These are phyloP conservation scores for Drosophila formosana DNA, from an alignment of 2,888 invertebrate genomes.

Conservation along the genomic window DNA sequence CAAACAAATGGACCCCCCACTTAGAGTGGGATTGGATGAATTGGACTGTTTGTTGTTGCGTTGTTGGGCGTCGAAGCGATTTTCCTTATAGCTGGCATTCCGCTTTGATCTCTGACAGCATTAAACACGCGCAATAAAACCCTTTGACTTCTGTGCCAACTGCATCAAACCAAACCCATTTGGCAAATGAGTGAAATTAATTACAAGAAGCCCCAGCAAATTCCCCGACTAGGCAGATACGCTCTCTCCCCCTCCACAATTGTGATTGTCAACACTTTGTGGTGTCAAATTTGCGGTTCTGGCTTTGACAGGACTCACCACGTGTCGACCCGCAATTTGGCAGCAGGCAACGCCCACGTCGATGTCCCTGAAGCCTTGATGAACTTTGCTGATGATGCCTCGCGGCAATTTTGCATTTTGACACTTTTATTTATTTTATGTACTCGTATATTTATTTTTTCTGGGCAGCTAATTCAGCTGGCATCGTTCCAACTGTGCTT, in stretches of 20 bases:
- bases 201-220: slow-evolving; percentile 68
- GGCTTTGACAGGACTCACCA: slow-evolving; percentile 65
- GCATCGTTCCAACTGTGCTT: slow-evolving; percentile 81
- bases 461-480: slow-evolving; percentile 61
- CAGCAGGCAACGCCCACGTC: slow-evolving; percentile 49
- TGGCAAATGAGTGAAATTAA: slow-evolving; percentile 75
- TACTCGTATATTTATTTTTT: slow-evolving; percentile 30
- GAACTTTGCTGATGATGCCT: slow-evolving; percentile 39
- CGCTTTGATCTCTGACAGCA: slow-evolving; percentile 71
- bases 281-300: slow-evolving; percentile 31
- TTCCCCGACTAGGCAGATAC: slow-evolving; percentile 4
- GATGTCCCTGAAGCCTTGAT: slow-evolving; percentile 2
- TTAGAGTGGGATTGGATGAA: background rate
- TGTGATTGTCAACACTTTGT: slow-evolving; percentile 67
- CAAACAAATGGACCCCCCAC: slow-evolving; percentile 19
- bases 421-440: slow-evolving; percentile 42
- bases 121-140: slow-evolving; percentile 75
- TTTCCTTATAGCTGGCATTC: slow-evolving; percentile 49
- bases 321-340: slow-evolving; percentile 60
- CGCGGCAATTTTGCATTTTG: slow-evolving; percentile 54
- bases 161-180: slow-evolving; percentile 59
- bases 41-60: background rate
- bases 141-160: slow-evolving; percentile 54
- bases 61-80: slow-evolving; percentile 48
- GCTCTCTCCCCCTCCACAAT: slow-evolving; percentile 22